Percentiles rank a stretch among this genome's conserved stretches.
Evolutionary conservation across 2,113 vertebrate species (phyloP).

Genomic region (Sturnira hondurensis): DNA sequence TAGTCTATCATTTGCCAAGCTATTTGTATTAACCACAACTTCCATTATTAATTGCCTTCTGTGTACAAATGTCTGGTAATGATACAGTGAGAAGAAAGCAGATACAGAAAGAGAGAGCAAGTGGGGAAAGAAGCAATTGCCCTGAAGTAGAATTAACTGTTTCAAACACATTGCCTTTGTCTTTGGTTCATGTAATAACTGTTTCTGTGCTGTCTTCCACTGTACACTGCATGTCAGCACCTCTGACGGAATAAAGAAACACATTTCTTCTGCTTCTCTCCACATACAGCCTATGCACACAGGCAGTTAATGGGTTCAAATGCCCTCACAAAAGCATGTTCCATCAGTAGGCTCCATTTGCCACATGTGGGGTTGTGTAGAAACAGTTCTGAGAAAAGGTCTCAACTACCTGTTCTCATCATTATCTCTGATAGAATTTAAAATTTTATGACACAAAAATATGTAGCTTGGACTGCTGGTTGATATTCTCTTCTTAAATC

Average conservation of each 20-base stretch:
- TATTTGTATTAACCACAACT: slow-evolving; percentile 31
- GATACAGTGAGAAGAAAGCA: neutral
- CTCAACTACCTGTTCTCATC: neutral
- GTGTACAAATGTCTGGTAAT: slow-evolving; percentile 10
- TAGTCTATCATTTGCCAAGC: slow-evolving; percentile 34
- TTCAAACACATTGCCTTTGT: neutral
- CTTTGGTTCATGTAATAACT: slow-evolving; percentile 17
- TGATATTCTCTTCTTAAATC: neutral
- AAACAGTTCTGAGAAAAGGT: neutral
- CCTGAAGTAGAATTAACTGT: slow-evolving; percentile 37
- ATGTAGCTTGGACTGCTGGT: neutral
- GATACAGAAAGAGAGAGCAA: neutral
- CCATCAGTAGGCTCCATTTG: slow-evolving; percentile 32
- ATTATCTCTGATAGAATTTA: neutral
- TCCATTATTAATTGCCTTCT: slow-evolving; percentile 52
- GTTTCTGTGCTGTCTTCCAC: neutral
- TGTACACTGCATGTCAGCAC: neutral
- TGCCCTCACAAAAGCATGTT: neutral
- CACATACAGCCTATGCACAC: neutral
- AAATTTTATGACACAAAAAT: neutral
- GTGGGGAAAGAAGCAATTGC: slow-evolving; percentile 28
- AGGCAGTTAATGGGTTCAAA: neutral
- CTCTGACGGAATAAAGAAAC: neutral
- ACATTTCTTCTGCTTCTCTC: neutral
- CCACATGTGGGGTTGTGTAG: neutral